phyloP scores from a whole-genome alignment of 2,113 vertebrate genomes.

The Calypte anna region DNA sequence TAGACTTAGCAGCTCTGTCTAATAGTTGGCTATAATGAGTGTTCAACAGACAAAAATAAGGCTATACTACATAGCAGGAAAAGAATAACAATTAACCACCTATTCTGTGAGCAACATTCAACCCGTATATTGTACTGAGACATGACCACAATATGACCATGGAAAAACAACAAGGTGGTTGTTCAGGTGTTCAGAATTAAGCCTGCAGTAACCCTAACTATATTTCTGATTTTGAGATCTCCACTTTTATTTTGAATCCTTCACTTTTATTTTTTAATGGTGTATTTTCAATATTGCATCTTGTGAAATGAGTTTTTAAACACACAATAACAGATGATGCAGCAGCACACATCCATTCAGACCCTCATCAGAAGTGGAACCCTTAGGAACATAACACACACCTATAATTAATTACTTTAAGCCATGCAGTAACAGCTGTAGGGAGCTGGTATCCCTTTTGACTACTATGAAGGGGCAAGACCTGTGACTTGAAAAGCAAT shows the following conservation, averaged over 20 bases:
- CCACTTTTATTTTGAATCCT: not conserved
- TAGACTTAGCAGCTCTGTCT: not conserved
- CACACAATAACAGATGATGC: not conserved
- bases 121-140: not conserved
- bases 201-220: not conserved
- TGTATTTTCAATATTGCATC: not conserved
- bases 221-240: not conserved
- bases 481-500: not conserved
- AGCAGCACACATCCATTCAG: not conserved
- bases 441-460: not conserved
- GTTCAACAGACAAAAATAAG: not conserved
- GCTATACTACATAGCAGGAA: not conserved
- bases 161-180: not conserved
- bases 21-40: not conserved
- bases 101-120: not conserved
- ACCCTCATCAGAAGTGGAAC: not conserved
- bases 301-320: not conserved
- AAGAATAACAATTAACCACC: not conserved
- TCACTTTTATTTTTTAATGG: not conserved
- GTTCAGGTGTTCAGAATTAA: not conserved
- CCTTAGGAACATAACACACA: not conserved
- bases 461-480: not conserved
- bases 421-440: accelerated
- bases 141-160: not conserved
- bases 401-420: not conserved